Percentiles rank a stretch among this genome's conserved stretches.
Evolutionary conservation across 2,113 vertebrate species (phyloP).

Genomic region (Rhynchomys soricoides): DNA sequence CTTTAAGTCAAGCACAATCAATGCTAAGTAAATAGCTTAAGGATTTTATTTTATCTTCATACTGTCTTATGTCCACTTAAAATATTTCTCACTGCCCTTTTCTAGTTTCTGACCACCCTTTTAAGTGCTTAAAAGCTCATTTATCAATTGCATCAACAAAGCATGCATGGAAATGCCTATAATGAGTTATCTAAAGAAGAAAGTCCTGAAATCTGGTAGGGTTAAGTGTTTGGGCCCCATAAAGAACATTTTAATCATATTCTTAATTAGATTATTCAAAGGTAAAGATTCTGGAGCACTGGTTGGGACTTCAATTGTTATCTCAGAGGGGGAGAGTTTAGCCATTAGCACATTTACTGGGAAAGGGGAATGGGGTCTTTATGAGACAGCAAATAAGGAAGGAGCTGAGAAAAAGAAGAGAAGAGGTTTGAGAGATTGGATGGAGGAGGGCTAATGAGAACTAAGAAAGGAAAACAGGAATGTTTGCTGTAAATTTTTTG

Average conservation of each 20-base stretch:
- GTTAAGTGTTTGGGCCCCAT: not conserved
- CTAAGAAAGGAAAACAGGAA: not conserved
- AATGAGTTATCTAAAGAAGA: not conserved
- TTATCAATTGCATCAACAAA: not conserved
- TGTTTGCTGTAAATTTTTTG: not conserved
- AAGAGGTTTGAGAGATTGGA: not conserved
- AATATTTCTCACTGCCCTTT: not conserved
- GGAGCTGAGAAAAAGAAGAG: not conserved
- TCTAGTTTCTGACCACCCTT: not conserved
- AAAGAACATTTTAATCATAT: not conserved
- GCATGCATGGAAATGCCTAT: not conserved
- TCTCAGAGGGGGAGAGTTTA: not conserved
- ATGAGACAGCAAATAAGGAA: not conserved
- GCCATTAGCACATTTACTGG: not conserved
- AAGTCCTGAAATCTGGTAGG: not conserved
- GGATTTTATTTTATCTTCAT: not conserved
- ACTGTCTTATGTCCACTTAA: not conserved
- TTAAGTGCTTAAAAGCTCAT: not conserved
- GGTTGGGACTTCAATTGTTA: not conserved
- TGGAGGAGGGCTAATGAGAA: not conserved
- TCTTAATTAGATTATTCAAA: slow-evolving; percentile 20
- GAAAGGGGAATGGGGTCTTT: not conserved
- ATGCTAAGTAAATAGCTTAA: not conserved
- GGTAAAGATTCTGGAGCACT: not conserved
- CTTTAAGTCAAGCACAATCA: slow-evolving; percentile 11